Percentiles rank a stretch among this genome's conserved stretches.
Evolutionary conservation across 2,888 invertebrate genomes (phyloP).

Genomic region (Tinea semifulvella): DNA sequence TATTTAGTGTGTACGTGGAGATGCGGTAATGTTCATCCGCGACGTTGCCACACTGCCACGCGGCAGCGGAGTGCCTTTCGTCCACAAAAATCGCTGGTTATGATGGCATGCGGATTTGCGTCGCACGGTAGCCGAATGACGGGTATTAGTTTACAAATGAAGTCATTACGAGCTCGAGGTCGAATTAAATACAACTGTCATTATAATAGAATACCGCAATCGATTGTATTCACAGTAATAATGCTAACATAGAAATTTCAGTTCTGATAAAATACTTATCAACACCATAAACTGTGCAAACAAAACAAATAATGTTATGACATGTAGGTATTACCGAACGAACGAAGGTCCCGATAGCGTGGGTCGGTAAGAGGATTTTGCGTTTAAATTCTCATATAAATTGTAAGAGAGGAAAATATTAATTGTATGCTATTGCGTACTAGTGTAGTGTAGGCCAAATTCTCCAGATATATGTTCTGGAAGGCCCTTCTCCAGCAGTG

Average conservation of each 20-base stretch:
- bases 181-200: slow-evolving; percentile 7
- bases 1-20: too few species aligned
- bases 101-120: slow-evolving; percentile 13
- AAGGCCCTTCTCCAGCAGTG: too few species aligned
- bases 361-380: slow-evolving; percentile 8
- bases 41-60: slow-evolving; percentile 52
- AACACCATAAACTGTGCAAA: slow-evolving; percentile 1
- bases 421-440: slow-evolving; percentile 13
- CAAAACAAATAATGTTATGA: slow-evolving; percentile 1
- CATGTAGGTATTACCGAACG: slow-evolving; percentile 4
- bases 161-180: slow-evolving; percentile 12
- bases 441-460: too few species aligned
- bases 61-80: neutral
- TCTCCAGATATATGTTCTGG: too few species aligned
- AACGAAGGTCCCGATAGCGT: slow-evolving; percentile 3
- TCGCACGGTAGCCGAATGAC: slow-evolving; percentile 13
- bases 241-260: too few species aligned
- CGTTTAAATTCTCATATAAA: slow-evolving; percentile 6
- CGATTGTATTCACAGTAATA: neutral
- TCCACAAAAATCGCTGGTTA: slow-evolving; percentile 10
- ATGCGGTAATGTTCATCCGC: slow-evolving; percentile 22
- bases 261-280: neutral
- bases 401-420: slow-evolving; percentile 6
- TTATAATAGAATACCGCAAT: slow-evolving; percentile 4
- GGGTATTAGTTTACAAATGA: slow-evolving; percentile 13